Evolutionary conservation across 53 echinoderm and acorn worm genomes (phyloP).

Genomic region (Antedon mediterranea): DNA sequence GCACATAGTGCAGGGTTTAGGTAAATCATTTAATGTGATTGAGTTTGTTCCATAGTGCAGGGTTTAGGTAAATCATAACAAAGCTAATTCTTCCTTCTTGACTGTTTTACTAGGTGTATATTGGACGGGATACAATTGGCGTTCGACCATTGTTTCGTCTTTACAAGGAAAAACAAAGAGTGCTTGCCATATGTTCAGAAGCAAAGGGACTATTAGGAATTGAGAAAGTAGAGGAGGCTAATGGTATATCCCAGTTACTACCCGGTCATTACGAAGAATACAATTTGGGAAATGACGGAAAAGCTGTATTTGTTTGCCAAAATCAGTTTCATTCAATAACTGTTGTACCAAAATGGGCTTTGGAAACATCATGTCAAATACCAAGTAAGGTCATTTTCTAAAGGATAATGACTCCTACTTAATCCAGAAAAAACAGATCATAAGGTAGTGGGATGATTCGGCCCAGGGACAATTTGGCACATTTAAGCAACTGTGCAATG

Average conservation of each 20-base stretch:
- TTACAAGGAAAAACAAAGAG: constrained; percentile 49
- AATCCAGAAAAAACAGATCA: too few species aligned
- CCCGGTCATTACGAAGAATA: constrained; percentile 68
- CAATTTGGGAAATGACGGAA: constrained; percentile 51
- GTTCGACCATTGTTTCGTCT: constrained; percentile 70
- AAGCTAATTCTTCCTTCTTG: neutral
- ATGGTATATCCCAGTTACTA: constrained; percentile 57
- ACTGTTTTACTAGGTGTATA: constrained; percentile 39
- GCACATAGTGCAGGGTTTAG: too few species aligned
- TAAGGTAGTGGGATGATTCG: too few species aligned
- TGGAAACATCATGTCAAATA: neutral
- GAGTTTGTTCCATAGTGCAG: too few species aligned
- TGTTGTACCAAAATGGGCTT: constrained; percentile 55
- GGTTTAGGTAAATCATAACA: too few species aligned
- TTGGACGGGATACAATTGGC: constrained; percentile 80
- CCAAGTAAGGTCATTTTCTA: too few species aligned
- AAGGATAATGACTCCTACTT: too few species aligned
- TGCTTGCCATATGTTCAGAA: constrained; percentile 83
- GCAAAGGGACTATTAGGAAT: constrained; percentile 44
- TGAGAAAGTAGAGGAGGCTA: constrained; percentile 27
- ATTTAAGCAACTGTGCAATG: too few species aligned
- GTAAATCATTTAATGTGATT: too few species aligned
- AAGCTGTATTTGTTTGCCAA: constrained; percentile 46
- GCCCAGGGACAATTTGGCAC: too few species aligned
- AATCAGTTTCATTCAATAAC: constrained; percentile 47